Evolutionary conservation across 2,113 vertebrate species (phyloP).

Genomic region (Rhea pennata): DNA sequence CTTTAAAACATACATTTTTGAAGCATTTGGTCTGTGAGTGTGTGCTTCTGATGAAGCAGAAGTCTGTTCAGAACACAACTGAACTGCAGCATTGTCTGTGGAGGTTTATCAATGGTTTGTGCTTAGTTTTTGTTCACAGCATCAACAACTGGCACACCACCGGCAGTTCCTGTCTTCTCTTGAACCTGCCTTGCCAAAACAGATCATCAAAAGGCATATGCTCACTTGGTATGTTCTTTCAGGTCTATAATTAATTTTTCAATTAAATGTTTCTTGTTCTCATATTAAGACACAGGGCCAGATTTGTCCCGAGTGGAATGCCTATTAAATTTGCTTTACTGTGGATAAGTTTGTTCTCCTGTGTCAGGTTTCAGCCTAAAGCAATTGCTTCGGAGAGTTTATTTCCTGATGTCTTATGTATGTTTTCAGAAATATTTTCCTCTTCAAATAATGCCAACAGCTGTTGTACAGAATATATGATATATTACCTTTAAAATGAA

Average conservation of each 20-base stretch:
- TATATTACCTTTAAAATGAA: slow-evolving; percentile 22
- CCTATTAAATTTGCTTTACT: not conserved
- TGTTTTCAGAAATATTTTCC: slow-evolving; percentile 26
- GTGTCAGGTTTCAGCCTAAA: slow-evolving; percentile 32
- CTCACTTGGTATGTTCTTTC: not conserved
- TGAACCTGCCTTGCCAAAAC: not conserved
- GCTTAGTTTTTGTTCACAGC: not conserved
- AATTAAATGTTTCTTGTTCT: not conserved
- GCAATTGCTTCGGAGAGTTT: slow-evolving; percentile 39
- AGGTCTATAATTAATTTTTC: slow-evolving; percentile 23
- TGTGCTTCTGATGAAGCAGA: not conserved
- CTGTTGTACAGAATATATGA: slow-evolving; percentile 33
- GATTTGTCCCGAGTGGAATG: slow-evolving; percentile 3
- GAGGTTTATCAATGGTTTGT: not conserved
- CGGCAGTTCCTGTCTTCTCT: not conserved
- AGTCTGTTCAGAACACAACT: not conserved
- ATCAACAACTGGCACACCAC: not conserved
- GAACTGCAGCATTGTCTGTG: not conserved
- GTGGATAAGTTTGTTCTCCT: not conserved
- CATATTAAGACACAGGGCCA: not conserved
- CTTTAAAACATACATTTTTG: not conserved
- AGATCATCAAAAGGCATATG: not conserved
- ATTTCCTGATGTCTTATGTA: slow-evolving; percentile 20
- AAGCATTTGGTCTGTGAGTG: not conserved
- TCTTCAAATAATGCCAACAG: slow-evolving; percentile 30